Evolutionary conservation across 2,888 invertebrate genomes (phyloP), one percentile per base, ranked within the genome.

Genomic region (Chaetogeoica ovagalla): DNA sequence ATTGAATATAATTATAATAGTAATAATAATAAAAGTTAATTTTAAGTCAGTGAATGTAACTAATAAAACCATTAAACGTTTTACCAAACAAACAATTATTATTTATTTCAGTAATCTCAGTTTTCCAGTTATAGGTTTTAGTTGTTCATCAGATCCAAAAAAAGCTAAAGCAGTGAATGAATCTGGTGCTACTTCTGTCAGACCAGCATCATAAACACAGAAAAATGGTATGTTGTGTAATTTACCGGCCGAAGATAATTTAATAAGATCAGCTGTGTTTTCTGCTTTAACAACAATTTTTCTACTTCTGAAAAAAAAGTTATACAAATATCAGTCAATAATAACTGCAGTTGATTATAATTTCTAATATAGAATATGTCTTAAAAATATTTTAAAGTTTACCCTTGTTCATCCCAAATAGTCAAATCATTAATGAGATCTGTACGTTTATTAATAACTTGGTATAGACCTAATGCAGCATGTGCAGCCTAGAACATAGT

Each of bases 321-420:
- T 30, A 30, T 30, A 30, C 1, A 30, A 30, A 30, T 30, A 30
- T 2, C 1, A 30, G 30, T 30, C 30, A 4, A 30, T 30, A 30
- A 30, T 30, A 30, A 30, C 2, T 30, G 30, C 30, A 30, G 30
- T 30, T 30, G 30, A 30, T 30, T 30, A 30, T 30, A 30, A 30
- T 30, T 30, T 30, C 1, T 30, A 4, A 30, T 30, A n/a, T n/a
- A n/a, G n/a, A n/a, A n/a, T n/a, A n/a, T n/a, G n/a, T n/a, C n/a
- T n/a, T 55, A 55, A 17, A 17, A 19, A 17, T 55, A n/a, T 3
- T 52, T 52, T 4, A 70, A 30, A 55, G 6, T 55, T 79, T 70
- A 79, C 77, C 77, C 77, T 57, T 70, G 55, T 23, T 79, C 77
- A 19, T 79, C 52, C 77, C 77, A 79, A 57, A 15, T 63, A 55